Evolutionary conservation across 2,113 vertebrate genomes (phyloP).

Genomic region (Rhipidura dahli): DNA sequence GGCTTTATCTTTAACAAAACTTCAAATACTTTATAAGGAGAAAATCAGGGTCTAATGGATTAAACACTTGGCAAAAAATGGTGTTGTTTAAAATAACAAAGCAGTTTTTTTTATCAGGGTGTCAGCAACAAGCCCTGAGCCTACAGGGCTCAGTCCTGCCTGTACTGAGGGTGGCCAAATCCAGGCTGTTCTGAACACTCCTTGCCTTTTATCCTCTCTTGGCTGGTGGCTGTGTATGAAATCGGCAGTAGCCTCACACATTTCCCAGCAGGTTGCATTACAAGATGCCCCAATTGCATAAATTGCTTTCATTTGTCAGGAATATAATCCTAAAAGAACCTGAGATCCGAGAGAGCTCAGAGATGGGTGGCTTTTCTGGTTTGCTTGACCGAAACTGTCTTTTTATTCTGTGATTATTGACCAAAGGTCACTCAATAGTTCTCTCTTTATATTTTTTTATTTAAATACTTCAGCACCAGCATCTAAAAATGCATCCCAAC

Average conservation of each 20-base stretch:
- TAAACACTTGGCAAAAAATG: background rate
- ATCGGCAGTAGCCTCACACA: background rate
- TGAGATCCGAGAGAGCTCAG: background rate
- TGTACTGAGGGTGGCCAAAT: background rate
- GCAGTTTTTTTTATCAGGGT: background rate
- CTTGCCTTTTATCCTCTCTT: background rate
- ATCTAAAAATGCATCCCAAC: background rate
- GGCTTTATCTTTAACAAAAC: background rate
- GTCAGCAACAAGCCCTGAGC: background rate
- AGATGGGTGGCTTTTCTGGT: background rate
- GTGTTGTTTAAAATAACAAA: background rate
- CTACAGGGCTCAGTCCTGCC: background rate
- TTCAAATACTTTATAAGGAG: background rate
- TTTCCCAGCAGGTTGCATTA: background rate
- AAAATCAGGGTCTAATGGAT: background rate
- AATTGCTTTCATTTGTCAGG: background rate
- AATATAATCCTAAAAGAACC: background rate
- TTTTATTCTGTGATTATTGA: background rate
- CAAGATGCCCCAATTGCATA: background rate
- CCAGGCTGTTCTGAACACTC: background rate
- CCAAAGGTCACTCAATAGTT: background rate
- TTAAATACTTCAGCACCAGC: background rate
- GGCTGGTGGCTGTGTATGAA: background rate
- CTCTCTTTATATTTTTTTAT: background rate
- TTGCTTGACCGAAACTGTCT: background rate